These are phyloP conservation scores for Neoascia interrupta DNA, from an alignment of 2,888 invertebrate genomes.

Conservation along the genomic window DNA sequence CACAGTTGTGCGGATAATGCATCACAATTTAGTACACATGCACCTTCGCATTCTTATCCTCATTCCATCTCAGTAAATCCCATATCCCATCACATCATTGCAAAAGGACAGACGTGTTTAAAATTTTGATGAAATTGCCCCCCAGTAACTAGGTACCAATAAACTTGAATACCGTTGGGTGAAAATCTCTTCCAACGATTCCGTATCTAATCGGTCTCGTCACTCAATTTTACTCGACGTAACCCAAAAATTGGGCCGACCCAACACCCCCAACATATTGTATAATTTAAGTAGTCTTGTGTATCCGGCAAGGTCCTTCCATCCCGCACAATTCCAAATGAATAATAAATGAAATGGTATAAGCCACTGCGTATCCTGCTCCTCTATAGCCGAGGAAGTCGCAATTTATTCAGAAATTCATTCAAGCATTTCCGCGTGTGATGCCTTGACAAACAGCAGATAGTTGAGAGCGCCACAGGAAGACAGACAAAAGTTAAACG, in stretches of 20 bases:
- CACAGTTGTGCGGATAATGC: background rate
- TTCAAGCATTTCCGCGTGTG: constrained; percentile 57
- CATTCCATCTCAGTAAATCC: too few relatives aligned
- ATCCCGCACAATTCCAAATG: constrained; percentile 32
- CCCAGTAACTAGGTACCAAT: too few relatives aligned
- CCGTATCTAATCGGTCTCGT: constrained; percentile 19
- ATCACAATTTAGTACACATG: background rate
- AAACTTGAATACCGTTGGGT: constrained; percentile 4
- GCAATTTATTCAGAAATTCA: constrained; percentile 55
- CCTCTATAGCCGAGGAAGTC: background rate
- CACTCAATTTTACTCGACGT: constrained; percentile 22
- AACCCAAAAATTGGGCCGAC: too few relatives aligned
- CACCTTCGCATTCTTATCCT: background rate
- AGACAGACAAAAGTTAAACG: constrained; percentile 62
- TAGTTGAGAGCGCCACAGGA: constrained; percentile 31
- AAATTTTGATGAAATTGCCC: constrained; percentile 25
- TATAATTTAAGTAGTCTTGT: constrained; percentile 13
- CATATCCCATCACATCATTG: background rate
- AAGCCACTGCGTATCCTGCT: background rate
- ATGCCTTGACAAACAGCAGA: constrained; percentile 50
- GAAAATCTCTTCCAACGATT: constrained; percentile 8
- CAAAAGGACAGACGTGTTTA: constrained; percentile 10
- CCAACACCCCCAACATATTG: constrained; percentile 8
- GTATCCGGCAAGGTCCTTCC: constrained; percentile 22
- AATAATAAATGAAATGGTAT: constrained; percentile 46